phyloP scores from a whole-genome alignment of 2,113 vertebrate species.

The Salvelinus alpinus region DNA sequence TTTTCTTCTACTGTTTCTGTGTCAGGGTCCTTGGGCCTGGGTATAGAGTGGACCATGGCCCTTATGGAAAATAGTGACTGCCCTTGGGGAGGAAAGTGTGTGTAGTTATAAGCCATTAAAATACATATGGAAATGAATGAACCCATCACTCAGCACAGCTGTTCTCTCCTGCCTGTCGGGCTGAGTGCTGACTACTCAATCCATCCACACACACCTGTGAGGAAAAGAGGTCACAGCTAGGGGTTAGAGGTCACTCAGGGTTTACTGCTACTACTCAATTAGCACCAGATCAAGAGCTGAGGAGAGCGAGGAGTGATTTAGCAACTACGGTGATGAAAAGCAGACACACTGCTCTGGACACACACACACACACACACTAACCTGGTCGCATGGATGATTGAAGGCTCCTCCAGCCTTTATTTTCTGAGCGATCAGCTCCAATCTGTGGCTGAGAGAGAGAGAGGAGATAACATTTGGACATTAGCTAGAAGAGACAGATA shows the following conservation, averaged over 20 bases:
- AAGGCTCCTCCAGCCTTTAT: constrained; percentile 38
- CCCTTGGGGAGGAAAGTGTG: too few relatives aligned
- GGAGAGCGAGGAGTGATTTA: constrained; percentile 25
- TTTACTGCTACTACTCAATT: constrained; percentile 48
- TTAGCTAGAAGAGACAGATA: constrained; percentile 16
- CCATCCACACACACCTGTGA: neutral
- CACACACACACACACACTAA: constrained; percentile 1
- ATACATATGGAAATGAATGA: too few relatives aligned
- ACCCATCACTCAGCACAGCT: too few relatives aligned
- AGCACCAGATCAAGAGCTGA: constrained; percentile 38
- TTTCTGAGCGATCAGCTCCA: constrained; percentile 64
- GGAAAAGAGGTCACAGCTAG: constrained; percentile 8
- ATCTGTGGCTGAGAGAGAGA: constrained; percentile 43
- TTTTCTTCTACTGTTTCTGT: constrained; percentile 67
- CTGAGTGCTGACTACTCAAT: constrained; percentile 1
- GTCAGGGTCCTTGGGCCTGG: constrained; percentile 69
- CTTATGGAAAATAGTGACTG: too few relatives aligned
- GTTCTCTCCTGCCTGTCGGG: neutral
- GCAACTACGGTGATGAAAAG: constrained; percentile 33
- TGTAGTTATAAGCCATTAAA: too few relatives aligned
- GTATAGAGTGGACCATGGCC: constrained; percentile 47
- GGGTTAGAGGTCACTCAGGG: constrained; percentile 45
- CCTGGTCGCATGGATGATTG: neutral
- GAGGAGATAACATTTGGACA: constrained; percentile 59
- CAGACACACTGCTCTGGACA: constrained; percentile 17